These are phyloP conservation scores for Silurus aristotelis DNA, from an alignment of 2,797 vertebrate genomes.

Conservation along the genomic window DNA sequence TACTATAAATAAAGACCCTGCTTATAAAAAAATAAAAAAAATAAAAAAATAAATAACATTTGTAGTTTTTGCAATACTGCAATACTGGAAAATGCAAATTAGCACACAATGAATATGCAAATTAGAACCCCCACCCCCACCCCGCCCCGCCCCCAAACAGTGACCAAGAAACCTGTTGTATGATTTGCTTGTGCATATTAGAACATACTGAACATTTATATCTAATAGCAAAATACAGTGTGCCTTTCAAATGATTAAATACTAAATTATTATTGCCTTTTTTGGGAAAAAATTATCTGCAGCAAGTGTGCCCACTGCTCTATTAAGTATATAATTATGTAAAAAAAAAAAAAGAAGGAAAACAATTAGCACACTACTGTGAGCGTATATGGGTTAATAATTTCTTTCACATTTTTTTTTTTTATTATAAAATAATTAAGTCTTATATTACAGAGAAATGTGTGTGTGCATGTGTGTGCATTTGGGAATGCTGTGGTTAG, in stretches of 20 bases:
- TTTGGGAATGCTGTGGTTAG: conserved; percentile 48
- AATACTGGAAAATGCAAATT: background rate
- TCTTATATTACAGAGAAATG: background rate
- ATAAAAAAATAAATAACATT: background rate
- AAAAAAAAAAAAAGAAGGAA: background rate
- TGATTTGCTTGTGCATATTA: background rate
- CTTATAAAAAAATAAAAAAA: background rate
- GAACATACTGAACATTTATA: background rate
- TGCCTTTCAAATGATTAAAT: background rate
- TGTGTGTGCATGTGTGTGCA: conserved; percentile 23
- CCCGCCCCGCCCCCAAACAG: background rate
- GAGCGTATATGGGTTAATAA: background rate
- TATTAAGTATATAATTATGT: background rate
- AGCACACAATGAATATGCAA: background rate
- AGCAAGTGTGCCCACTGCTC: background rate
- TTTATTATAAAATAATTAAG: background rate
- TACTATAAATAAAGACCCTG: background rate
- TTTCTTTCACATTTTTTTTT: background rate
- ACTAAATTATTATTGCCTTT: background rate
- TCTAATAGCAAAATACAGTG: background rate
- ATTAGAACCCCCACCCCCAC: background rate
- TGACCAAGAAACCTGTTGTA: background rate
- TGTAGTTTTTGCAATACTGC: background rate
- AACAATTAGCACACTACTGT: background rate
- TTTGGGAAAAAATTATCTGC: too few relatives aligned